Evolutionary conservation across 2,888 invertebrate genomes (phyloP).

Genomic region (Smittia sp.): DNA sequence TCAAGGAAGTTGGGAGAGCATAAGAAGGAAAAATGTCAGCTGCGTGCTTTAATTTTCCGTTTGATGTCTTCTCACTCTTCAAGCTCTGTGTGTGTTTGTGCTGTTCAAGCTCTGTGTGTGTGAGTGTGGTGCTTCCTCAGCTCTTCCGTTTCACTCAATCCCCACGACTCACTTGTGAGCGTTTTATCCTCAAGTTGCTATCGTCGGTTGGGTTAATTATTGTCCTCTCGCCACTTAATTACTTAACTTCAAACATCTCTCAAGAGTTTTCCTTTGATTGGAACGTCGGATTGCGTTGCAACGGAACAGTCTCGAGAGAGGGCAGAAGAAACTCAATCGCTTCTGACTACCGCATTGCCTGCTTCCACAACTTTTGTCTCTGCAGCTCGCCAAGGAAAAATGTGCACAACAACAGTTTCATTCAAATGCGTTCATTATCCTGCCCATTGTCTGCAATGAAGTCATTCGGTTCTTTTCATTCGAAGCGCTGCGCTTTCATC

Average conservation of each 20-base stretch:
- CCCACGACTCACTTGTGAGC: neutral
- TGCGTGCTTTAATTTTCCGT: slow-evolving; percentile 28
- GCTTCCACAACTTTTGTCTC: neutral
- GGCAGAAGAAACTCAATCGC: neutral
- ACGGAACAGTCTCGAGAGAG: neutral
- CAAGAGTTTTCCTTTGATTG: neutral
- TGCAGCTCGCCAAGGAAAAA: neutral
- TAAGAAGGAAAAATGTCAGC: slow-evolving; percentile 23
- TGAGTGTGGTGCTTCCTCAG: neutral
- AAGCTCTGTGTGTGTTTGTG: neutral
- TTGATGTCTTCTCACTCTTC: slow-evolving; percentile 3
- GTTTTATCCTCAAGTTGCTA: neutral
- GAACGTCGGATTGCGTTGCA: neutral
- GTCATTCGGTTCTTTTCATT: neutral
- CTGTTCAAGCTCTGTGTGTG: neutral
- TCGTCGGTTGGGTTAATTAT: neutral
- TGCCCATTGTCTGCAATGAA: slow-evolving; percentile 11
- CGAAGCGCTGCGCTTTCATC: neutral
- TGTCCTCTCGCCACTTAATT: slow-evolving; percentile 8
- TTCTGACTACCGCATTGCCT: neutral
- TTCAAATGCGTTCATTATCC: slow-evolving; percentile 23
- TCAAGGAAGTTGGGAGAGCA: neutral
- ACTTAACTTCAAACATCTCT: neutral
- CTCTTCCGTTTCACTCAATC: neutral
- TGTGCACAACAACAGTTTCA: slow-evolving; percentile 21